These are phyloP conservation scores for Cebus imitator DNA, from an alignment of 2,113 vertebrate genomes.

Conservation along the genomic window DNA sequence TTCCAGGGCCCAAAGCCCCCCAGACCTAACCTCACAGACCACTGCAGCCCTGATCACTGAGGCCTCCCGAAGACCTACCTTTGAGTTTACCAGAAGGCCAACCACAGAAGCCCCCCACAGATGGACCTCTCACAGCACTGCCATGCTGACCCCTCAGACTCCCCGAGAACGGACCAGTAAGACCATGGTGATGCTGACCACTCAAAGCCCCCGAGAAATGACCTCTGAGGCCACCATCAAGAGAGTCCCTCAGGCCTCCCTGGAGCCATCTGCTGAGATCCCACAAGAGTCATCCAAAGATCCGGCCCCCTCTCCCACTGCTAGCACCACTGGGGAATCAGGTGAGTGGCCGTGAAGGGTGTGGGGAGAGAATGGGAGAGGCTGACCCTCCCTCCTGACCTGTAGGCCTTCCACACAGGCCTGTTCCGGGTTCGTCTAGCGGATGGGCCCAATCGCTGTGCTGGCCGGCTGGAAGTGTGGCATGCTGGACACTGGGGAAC, in stretches of 20 bases:
- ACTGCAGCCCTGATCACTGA: background rate
- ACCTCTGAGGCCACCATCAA: background rate
- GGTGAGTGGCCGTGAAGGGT: constrained; percentile 9
- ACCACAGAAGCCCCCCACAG: background rate
- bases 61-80: background rate
- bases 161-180: background rate
- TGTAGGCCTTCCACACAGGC: background rate
- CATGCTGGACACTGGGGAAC: constrained; percentile 81
- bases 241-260: background rate
- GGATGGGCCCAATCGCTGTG: constrained; percentile 76
- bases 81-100: background rate
- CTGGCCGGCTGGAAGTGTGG: constrained; percentile 81
- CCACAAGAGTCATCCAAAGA: background rate
- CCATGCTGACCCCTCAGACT: background rate
- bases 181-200: background rate
- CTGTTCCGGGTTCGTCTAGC: constrained; percentile 70
- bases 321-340: background rate
- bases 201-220: background rate
- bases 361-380: background rate
- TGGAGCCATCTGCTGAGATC: background rate
- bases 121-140: background rate
- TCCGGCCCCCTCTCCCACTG: background rate
- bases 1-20: background rate
- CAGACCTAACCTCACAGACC: background rate
- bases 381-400: constrained; percentile 20